These are phyloP conservation scores for Araneus ventricosus DNA, from an alignment of 1,140 invertebrate species.

Conservation along the genomic window DNA sequence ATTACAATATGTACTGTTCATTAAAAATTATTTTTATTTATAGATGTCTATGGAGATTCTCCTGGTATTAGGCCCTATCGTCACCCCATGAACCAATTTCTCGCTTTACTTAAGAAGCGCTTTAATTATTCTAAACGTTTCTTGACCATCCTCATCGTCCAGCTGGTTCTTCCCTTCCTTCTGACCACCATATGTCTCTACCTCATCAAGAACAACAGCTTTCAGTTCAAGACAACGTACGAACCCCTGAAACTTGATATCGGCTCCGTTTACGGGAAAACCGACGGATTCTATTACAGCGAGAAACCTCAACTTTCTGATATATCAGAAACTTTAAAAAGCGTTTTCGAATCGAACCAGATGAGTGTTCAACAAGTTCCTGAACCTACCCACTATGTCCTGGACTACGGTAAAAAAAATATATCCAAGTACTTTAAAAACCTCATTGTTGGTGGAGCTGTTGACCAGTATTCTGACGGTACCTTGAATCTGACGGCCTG, in stretches of 20 bases:
- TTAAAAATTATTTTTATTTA: constrained; percentile 33
- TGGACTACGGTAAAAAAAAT: constrained; percentile 21
- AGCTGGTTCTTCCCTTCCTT: constrained; percentile 75
- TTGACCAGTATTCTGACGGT: background rate
- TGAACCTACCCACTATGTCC: constrained; percentile 31
- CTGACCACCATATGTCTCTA: constrained; percentile 59
- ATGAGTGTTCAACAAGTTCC: background rate
- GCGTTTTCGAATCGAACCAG: constrained; percentile 19
- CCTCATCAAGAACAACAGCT: background rate
- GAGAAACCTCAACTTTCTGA: background rate
- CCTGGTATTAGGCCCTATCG: background rate
- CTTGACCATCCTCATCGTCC: constrained; percentile 68
- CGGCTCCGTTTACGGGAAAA: constrained; percentile 68
- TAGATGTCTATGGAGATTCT: constrained; percentile 51
- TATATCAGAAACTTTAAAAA: background rate
- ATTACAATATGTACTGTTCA: background rate
- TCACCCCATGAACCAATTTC: constrained; percentile 43
- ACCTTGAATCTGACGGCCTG: constrained; percentile 62
- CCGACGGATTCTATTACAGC: constrained; percentile 66
- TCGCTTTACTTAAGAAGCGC: constrained; percentile 76
- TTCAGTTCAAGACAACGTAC: background rate
- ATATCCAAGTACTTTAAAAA: constrained; percentile 44
- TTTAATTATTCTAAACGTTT: constrained; percentile 76
- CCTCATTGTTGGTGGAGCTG: constrained; percentile 50
- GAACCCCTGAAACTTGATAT: constrained; percentile 64